Evolutionary conservation across 2,113 vertebrate genomes (phyloP), one percentile per base, ranked within the genome.

Genomic region (Coryphaenoides rupestris): DNA sequence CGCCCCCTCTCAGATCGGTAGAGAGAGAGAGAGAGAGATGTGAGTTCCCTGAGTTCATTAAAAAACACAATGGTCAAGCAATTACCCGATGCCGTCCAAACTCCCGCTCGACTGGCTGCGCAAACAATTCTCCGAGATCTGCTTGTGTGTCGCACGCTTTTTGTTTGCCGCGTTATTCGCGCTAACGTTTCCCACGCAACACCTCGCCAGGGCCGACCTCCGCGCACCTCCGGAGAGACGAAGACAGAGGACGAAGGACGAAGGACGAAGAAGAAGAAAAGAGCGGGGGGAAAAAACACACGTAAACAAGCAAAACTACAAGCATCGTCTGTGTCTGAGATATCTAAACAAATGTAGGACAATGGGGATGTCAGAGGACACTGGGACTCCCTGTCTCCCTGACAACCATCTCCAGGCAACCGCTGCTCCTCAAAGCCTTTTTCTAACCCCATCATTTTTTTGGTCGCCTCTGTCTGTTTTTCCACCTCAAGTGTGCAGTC

Each of bases 341-440:
- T 79, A 79, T 83, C 73, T 59, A 75, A 79, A 84, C 73, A 85
- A 84, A 82, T 82, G 79, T 78, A 84, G 81, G 77, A 85, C 76
- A 83, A 77, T 71, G 66, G 33, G 84, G 86, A 89, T 86, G 80
- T 81, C 83, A 87, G 81, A 85, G 81, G 77, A 88, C 80, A 87
- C 77, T 67, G 72, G 80, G 78, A 87, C 79, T 84, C 75, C 58
- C 77, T 9, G 86, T 92, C 82, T 88, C 90, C 89, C 63, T 90
- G 91, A 89, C 91, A 81, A 91, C 91, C 19, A 89, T 92, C 79
- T 85, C 89, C 84, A 83, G 79, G 91, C 90, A 92, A 92, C 91
- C 80, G 78, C 85, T 82, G 79, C 84, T 86, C 76, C 80, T 90
- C 85, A 87, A 83, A 83, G 76, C 76, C 53, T 84, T 83, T 79